Percentiles rank a stretch among this genome's conserved stretches.
Evolutionary conservation across 37 sponge, comb jelly and placozoan species (phyloP).

Genomic region (Agelas oroides): DNA sequence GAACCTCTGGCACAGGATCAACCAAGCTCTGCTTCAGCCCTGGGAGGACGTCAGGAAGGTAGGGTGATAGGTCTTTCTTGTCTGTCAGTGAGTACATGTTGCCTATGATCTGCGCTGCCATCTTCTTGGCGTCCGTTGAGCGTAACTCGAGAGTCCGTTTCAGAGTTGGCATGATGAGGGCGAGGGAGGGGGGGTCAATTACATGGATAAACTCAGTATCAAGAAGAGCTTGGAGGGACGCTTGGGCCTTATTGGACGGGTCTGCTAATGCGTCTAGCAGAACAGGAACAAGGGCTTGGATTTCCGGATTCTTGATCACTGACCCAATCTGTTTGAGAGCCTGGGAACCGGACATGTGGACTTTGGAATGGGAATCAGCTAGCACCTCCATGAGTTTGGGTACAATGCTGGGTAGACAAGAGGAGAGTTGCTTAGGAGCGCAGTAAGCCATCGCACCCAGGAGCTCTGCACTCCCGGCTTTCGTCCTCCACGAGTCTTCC

Average conservation of each 20-base stretch:
- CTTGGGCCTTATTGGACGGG: constrained; percentile 79
- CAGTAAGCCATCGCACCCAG: constrained; percentile 99
- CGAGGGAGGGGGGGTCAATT: constrained; percentile 97
- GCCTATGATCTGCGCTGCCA: constrained; percentile 96
- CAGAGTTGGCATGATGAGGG: constrained; percentile 97
- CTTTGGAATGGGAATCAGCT: constrained; percentile 97
- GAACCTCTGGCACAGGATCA: constrained; percentile 97
- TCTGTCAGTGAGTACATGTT: constrained; percentile 96
- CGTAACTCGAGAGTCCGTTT: constrained; percentile 85
- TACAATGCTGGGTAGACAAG: constrained; percentile 97
- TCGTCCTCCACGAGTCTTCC: constrained; percentile 99
- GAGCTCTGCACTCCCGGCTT: constrained; percentile 96
- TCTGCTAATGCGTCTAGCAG: constrained; percentile 84
- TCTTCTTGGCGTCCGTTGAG: constrained; percentile 95
- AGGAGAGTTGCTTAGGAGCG: constrained; percentile 97
- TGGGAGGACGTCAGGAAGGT: constrained; percentile 88
- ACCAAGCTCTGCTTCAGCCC: constrained; percentile 91
- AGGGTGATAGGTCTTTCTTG: constrained; percentile 94
- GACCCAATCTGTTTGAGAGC: constrained; percentile 98
- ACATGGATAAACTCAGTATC: constrained; percentile 96
- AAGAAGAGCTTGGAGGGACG: constrained; percentile 86
- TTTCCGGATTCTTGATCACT: constrained; percentile 99
- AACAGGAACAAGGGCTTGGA: constrained; percentile 88
- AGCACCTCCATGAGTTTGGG: constrained; percentile 91
- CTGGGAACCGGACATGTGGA: constrained; percentile 88